Percentiles rank a stretch among this genome's conserved stretches.
Conservation (phyloP, 2,797 vertebrate species). For the Pagetopsis macropterus region DNA sequence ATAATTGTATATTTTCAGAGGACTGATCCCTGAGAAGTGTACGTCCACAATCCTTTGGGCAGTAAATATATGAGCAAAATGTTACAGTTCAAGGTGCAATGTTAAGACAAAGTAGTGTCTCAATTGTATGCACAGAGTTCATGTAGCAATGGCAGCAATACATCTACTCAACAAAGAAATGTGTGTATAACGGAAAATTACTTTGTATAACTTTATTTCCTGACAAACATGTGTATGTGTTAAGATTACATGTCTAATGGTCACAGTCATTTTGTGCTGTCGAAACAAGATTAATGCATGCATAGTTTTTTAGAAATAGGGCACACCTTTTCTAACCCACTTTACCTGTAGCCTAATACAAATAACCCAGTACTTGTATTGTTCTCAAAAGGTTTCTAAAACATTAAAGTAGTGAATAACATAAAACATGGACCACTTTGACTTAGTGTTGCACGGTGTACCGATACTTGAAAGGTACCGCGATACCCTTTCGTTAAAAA, state of each 20-base stretch:
- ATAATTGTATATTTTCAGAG: not conserved
- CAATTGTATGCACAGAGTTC: too few species aligned
- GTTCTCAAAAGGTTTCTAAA: not conserved
- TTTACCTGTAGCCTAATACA: not conserved
- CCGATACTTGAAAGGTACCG: too few species aligned
- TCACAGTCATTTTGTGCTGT: not conserved
- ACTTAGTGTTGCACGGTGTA: too few species aligned
- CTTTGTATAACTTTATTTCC: constrained; percentile 6
- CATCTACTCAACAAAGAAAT: constrained; percentile 1
- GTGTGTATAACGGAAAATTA: not conserved
- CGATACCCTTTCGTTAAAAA: too few species aligned
- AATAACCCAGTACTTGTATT: not conserved
- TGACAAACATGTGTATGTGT: not conserved
- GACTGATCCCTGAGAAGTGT: not conserved
- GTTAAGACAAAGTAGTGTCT: too few species aligned
- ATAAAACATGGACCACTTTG: not conserved
- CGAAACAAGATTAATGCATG: not conserved
- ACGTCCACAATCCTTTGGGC: too few species aligned
- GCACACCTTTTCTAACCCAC: not conserved
- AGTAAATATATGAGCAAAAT: too few species aligned
- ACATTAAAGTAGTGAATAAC: not conserved
- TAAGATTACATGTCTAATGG: not conserved
- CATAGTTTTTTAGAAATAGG: not conserved
- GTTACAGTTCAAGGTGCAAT: too few species aligned
- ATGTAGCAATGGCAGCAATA: too few species aligned